Evolutionary conservation across 2,797 vertebrate genomes (phyloP).

Genomic region (Myiotriccus ornatus): DNA sequence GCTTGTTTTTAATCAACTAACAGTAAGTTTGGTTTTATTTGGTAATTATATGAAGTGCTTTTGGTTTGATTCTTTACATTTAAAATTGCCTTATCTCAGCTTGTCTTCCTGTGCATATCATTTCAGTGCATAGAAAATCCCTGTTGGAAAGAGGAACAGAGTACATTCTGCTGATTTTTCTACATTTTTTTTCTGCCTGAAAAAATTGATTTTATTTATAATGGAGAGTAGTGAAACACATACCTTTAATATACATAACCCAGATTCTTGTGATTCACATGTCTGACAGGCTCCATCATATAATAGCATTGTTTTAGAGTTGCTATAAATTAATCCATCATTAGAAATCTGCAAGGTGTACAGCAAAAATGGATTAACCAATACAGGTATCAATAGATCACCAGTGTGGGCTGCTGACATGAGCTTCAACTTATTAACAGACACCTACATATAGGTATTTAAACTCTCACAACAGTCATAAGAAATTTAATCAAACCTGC

Average conservation of each 20-base stretch:
- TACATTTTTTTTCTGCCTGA: background rate
- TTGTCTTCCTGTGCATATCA: background rate
- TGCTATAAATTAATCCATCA: constrained; percentile 88
- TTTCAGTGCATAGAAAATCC: background rate
- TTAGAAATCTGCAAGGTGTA: constrained; percentile 85
- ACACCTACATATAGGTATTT: background rate
- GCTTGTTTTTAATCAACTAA: background rate
- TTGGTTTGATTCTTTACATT: background rate
- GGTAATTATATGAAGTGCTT: background rate
- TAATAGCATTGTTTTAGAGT: constrained; percentile 83
- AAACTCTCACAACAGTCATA: background rate
- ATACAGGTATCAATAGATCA: background rate
- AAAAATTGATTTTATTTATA: background rate
- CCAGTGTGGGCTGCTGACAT: background rate
- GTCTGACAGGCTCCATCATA: constrained; percentile 87
- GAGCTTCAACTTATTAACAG: background rate
- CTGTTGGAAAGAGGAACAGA: background rate
- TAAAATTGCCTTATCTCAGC: background rate
- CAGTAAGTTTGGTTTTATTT: background rate
- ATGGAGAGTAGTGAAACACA: background rate
- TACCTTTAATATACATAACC: constrained; percentile 84
- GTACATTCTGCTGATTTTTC: background rate
- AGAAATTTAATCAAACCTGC: background rate
- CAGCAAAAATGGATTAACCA: background rate
- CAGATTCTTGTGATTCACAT: constrained; percentile 77